Evolutionary conservation across 2,797 vertebrate species (phyloP).

Genomic region (Hydrophis major): DNA sequence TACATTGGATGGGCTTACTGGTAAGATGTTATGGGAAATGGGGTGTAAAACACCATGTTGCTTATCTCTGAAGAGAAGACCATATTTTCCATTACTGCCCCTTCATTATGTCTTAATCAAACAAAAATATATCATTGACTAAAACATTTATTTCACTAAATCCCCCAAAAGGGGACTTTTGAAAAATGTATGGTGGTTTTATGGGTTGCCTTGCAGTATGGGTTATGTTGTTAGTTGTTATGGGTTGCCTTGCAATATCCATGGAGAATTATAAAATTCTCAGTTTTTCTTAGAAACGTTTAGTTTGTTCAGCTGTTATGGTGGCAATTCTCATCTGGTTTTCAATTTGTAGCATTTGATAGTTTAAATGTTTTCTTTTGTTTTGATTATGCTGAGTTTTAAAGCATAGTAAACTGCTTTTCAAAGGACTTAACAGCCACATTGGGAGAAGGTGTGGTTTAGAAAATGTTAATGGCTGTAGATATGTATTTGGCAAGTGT

Average conservation of each 20-base stretch:
- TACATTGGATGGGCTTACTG: background rate
- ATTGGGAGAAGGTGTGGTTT: background rate
- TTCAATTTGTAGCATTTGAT: background rate
- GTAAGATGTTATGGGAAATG: background rate
- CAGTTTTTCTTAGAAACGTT: background rate
- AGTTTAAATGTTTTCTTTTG: background rate
- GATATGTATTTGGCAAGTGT: background rate
- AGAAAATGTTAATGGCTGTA: background rate
- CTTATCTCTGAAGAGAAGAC: background rate
- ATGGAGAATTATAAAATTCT: background rate
- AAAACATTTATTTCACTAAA: background rate
- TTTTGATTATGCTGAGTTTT: slow-evolving; percentile 2
- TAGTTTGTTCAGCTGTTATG: background rate
- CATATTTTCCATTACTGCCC: background rate
- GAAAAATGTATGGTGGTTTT: background rate
- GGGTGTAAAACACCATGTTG: background rate
- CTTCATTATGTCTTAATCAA: background rate
- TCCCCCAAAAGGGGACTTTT: background rate
- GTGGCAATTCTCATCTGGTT: background rate
- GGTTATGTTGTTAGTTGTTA: too few species aligned
- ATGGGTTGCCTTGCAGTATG: background rate
- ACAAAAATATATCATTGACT: background rate
- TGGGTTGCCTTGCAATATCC: background rate
- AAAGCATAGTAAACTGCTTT: background rate
- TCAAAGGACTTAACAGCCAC: background rate